Percentiles rank a stretch among this genome's conserved stretches.
These are phyloP conservation scores for Apamea epomidion DNA, from an alignment of 2,888 invertebrate species.

Conservation along the genomic window DNA sequence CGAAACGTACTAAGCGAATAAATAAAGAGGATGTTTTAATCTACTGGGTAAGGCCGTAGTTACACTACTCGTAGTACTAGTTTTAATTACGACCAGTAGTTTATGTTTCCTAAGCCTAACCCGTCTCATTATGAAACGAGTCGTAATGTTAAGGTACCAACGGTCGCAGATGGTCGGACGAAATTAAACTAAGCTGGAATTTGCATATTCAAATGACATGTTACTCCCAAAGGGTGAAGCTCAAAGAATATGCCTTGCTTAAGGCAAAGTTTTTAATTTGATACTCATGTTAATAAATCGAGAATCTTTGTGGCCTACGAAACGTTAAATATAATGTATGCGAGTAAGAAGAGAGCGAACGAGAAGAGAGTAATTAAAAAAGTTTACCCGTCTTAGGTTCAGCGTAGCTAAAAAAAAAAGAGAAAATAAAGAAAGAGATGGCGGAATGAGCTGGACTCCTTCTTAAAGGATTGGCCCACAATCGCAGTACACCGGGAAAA, in stretches of 20 bases:
- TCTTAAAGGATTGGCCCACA: too few species aligned
- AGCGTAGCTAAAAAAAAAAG: neutral
- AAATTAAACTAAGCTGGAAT: slow-evolving; percentile 70
- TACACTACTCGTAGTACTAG: neutral
- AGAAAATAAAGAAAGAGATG: neutral
- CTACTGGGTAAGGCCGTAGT: neutral
- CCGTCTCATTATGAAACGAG: slow-evolving; percentile 31
- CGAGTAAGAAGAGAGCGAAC: too few species aligned
- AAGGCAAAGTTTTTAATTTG: slow-evolving; percentile 23
- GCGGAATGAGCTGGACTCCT: too few species aligned
- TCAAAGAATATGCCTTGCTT: slow-evolving; percentile 39
- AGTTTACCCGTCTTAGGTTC: neutral
- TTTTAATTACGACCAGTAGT: slow-evolving; percentile 17
- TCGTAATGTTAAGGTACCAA: slow-evolving; percentile 33
- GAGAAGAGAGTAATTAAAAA: neutral
- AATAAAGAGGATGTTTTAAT: slow-evolving; percentile 5
- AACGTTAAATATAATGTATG: neutral
- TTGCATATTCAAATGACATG: slow-evolving; percentile 70
- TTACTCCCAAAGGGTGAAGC: slow-evolving; percentile 48
- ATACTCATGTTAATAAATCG: slow-evolving; percentile 9
- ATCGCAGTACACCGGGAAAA: too few species aligned
- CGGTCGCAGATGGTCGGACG: slow-evolving; percentile 66
- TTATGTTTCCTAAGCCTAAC: slow-evolving; percentile 18
- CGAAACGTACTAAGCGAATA: neutral
- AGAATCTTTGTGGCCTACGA: neutral